Base-by-base conservation (phyloP, 2,113 vertebrate genomes). In the Amblyopsis rosae region DNA sequence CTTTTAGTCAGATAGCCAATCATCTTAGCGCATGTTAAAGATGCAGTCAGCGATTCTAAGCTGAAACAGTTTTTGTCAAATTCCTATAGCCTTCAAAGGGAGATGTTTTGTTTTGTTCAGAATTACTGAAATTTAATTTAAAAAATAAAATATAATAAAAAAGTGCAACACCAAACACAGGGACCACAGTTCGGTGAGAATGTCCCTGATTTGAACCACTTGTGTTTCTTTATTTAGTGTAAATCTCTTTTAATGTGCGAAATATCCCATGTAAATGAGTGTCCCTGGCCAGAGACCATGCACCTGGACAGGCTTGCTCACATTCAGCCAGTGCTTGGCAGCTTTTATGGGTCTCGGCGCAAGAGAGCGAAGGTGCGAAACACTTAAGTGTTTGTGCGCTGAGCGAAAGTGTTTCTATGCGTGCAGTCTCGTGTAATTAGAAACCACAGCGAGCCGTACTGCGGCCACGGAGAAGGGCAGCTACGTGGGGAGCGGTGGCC, bases 401-500 rank as follows among this genome's bases (percentile, higher is more conserved):
- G 65, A 49, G 46, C 33, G 56, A 68, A 50, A 49, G 17, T 33
- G 45, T 51, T 10, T 32, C 46, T 49, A 6, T 50, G 66, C 17
- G 54, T 59, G 13, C 49, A 15, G 50, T 68, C 66, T 33, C 46
- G 15, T 35, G 66, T 57, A 50, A 68, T 59, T 72, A 72, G n/a
- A 46, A 12, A 13, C 45, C 16, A 11, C 19, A 33, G 61, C 4
- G 33, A 58, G 12, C 54, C 17, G 54, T 10, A 15, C 9, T 4
- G 15, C n/a, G 10, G 33, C 50, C 10, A 35, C 4, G 41, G 33
- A 10, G 53, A 35, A 13, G 51, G n/a, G 41, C 7, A 41, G 66
- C 15, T 13, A 3, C 4, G 56, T 8, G 7, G 56, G 17, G 64
- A 19, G 4, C 49, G 15, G 41, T 53, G 11, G 66, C 46, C 61